Evolutionary conservation across 1,140 invertebrate genomes (phyloP), one percentile per base, ranked within the genome.

Genomic region (Drosophila rufa): DNA sequence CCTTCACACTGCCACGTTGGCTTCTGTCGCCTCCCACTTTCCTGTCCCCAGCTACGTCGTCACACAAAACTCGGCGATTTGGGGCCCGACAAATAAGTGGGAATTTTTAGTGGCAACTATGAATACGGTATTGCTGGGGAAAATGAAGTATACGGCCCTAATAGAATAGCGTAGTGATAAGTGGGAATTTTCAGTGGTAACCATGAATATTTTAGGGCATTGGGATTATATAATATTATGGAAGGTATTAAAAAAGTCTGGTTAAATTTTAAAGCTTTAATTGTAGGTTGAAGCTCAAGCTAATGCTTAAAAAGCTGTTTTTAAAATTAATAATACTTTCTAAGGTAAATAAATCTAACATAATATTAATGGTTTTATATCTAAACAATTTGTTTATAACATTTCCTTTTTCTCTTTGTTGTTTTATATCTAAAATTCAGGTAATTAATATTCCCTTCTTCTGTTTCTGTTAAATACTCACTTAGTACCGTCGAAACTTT

Each of bases 21-120:
- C 66, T 70, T 43, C 38, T 60, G 53, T 50, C 48, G 56, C 14
- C 6, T 19, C 59, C 46, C n/a, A 14, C 22, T 6, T 22, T 22
- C 30, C 30, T 25, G 14, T 25, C 38, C 30, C 30, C 30, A 33
- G 8, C 30, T 33, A 7, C 8, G 47, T 36, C 38, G 36, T 66
- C 27, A 15, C 47, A 69, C 27, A 50, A 55, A 67, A 46, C 48
- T 36, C 40, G 4, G 46, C 57, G 0, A 25, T 65, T 64, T 11
- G 43, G 15, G 36, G 12, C 51, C 25, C 38, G 15, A 47, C 62
- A 51, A 70, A 70, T 45, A 56, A 30, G 22, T 33, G 62, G 30
- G 47, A 19, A 38, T 68, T 70, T 70, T 55, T 70, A 68, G 40
- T 53, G 38, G 38, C 38, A 51, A 60, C 45, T 71, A 73, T 73